A percentile compares a stretch with the other conserved stretches of the same genome.
Conservation (phyloP, 2,888 invertebrate genomes). For the Dolomedes plantarius region DNA sequence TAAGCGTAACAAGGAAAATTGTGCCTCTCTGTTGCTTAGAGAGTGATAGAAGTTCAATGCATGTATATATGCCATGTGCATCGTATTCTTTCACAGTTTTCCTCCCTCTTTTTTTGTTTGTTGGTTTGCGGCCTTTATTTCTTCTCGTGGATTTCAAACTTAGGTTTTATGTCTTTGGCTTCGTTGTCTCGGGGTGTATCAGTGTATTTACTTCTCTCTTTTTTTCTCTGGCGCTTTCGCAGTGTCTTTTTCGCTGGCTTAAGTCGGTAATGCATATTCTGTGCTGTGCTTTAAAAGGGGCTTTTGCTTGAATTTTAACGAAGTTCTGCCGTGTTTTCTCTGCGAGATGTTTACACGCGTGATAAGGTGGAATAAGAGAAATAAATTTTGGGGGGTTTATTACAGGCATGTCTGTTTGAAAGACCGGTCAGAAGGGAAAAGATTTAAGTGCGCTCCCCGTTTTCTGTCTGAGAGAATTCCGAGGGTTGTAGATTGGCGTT, state of each 20-base stretch:
- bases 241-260: no score
- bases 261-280: neutral
- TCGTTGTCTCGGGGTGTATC: neutral
- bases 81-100: neutral
- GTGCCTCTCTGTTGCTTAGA: neutral
- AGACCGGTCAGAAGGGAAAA: neutral
- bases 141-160: neutral
- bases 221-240: no score
- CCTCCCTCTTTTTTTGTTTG: no score
- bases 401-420: neutral
- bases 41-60: neutral
- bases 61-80: neutral
- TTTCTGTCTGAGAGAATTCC: no score
- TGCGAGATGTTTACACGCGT: neutral
- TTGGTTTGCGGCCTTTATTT: neutral
- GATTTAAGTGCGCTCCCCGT: neutral
- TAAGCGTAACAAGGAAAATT: neutral
- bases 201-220: neutral
- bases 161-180: neutral
- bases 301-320: neutral
- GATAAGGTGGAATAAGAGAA: slow-evolving; percentile 1
- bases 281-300: neutral
- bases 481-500: no score
- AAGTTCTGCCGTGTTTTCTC: neutral
- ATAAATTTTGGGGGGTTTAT: neutral